Evolutionary conservation across 2,113 vertebrate species (phyloP).

Genomic region (Phoxinus phoxinus): DNA sequence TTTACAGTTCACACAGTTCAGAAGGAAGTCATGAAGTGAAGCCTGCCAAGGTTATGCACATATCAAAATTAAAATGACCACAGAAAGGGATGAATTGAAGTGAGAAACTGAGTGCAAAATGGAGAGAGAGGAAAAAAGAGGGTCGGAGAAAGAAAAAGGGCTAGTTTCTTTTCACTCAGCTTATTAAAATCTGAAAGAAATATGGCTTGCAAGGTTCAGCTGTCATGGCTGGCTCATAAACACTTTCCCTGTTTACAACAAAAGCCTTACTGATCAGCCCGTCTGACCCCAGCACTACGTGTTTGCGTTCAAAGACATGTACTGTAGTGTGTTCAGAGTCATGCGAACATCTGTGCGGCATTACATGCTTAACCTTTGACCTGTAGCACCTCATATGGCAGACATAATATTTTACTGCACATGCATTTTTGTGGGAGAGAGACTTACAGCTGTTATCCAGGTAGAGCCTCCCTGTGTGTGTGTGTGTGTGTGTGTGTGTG

Average conservation of each 20-base stretch:
- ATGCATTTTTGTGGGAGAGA: not conserved
- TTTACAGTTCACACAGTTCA: not conserved
- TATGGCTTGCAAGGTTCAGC: slow-evolving; percentile 24
- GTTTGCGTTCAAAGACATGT: slow-evolving; percentile 13
- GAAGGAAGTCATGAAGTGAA: not conserved
- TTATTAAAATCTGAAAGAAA: slow-evolving; percentile 29
- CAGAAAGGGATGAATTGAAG: not conserved
- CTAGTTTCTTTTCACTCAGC: not conserved
- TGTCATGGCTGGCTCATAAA: slow-evolving; percentile 38
- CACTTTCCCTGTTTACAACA: slow-evolving; percentile 42
- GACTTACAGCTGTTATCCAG: not conserved
- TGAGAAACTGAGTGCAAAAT: not conserved
- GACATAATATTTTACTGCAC: slow-evolving; percentile 4
- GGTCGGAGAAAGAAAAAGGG: not conserved
- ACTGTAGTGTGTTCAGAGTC: slow-evolving; percentile 13
- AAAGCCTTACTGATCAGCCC: slow-evolving; percentile 28
- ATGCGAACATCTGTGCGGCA: slow-evolving; percentile 36
- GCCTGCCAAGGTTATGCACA: slow-evolving; percentile 41
- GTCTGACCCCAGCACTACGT: slow-evolving; percentile 12
- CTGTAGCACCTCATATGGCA: slow-evolving; percentile 1
- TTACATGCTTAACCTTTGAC: slow-evolving; percentile 45
- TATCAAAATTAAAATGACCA: not conserved
- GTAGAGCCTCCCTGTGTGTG: not conserved
- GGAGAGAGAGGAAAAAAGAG: not conserved
- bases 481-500: not conserved